phyloP scores from a whole-genome alignment of 2,797 vertebrate species.

The Phaenicophaeus curvirostris region DNA sequence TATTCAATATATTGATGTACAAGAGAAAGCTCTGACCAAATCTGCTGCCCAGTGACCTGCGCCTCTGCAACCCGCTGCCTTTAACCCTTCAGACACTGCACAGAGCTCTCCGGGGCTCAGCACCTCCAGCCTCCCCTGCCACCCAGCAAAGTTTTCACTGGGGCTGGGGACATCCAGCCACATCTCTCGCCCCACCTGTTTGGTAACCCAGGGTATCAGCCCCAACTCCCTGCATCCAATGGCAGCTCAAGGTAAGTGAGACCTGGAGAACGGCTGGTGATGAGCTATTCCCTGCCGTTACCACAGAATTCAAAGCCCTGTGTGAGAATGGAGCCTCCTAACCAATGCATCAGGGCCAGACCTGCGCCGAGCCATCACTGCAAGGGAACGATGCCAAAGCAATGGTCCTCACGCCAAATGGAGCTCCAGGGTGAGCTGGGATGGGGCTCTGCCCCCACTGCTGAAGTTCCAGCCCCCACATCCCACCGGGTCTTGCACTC shows the following conservation, averaged over 20 bases:
- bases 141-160: background rate
- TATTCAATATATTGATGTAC: constrained; percentile 13
- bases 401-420: fast-evolving
- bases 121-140: background rate
- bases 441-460: background rate
- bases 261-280: background rate
- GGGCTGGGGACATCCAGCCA: background rate
- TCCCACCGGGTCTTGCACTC: fast-evolving
- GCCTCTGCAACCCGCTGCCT: background rate
- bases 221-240: fast-evolving
- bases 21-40: background rate
- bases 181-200: fast-evolving
- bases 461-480: fast-evolving
- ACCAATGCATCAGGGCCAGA: background rate
- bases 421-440: background rate
- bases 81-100: constrained; percentile 19
- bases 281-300: background rate
- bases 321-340: background rate
- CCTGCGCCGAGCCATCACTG: fast-evolving
- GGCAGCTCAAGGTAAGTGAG: background rate
- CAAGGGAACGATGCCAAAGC: background rate
- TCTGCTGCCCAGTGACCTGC: background rate
- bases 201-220: background rate
- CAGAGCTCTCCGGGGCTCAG: background rate
- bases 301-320: background rate